These are phyloP conservation scores for Pseudorhombus dupliciocellatus DNA, from an alignment of 2,113 vertebrate species.

Conservation along the genomic window DNA sequence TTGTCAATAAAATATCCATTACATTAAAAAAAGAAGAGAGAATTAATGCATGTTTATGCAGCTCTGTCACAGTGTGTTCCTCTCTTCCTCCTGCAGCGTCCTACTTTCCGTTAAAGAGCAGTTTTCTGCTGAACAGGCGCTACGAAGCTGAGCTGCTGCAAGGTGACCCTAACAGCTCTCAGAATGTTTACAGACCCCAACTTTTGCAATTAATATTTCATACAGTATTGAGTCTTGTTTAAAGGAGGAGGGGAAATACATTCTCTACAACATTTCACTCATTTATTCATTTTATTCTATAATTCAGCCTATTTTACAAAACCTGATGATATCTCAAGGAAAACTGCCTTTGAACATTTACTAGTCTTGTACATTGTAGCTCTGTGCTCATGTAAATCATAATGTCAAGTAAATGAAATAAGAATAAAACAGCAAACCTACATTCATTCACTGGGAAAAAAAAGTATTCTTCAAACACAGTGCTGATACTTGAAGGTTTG, in stretches of 20 bases:
- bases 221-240: neutral
- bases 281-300: slow-evolving; percentile 62
- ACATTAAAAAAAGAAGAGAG: too few relatives aligned
- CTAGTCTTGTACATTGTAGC: slow-evolving; percentile 48
- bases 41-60: neutral
- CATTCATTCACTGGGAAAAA: slow-evolving; percentile 52
- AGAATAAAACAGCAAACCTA: slow-evolving; percentile 53
- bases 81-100: slow-evolving; percentile 14
- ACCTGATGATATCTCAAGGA: slow-evolving; percentile 30
- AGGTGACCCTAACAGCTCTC: slow-evolving; percentile 34
- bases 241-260: slow-evolving; percentile 3
- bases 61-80: slow-evolving; percentile 18
- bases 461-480: slow-evolving; percentile 37
- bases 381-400: slow-evolving; percentile 46
- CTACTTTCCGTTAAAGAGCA: slow-evolving; percentile 7
- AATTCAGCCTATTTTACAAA: slow-evolving; percentile 59
- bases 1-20: too few relatives aligned
- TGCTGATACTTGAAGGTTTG: slow-evolving; percentile 17
- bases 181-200: slow-evolving; percentile 20
- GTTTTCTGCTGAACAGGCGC: slow-evolving; percentile 37
- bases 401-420: slow-evolving; percentile 22
- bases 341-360: slow-evolving; percentile 23
- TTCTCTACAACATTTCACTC: slow-evolving; percentile 14
- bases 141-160: slow-evolving; percentile 23
- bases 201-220: slow-evolving; percentile 7